Evolutionary conservation across 2,888 invertebrate genomes (phyloP).

Genomic region (Adelognathus sp.): DNA sequence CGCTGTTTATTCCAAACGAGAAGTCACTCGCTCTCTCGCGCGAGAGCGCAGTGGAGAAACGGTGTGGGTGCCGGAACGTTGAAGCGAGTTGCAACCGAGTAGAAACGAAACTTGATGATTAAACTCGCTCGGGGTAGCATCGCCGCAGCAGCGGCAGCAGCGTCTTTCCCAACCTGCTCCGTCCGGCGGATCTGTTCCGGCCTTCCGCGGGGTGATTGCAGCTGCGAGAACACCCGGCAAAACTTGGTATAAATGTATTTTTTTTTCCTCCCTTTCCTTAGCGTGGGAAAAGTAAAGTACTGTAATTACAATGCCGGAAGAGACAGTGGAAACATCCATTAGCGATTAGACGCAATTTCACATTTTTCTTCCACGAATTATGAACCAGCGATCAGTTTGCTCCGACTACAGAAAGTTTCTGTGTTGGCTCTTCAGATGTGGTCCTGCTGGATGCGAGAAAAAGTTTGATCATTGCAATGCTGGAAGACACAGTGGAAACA

Average conservation of each 20-base stretch:
- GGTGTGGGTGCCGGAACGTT: neutral
- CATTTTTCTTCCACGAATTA: no score
- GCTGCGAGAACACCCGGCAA: slow-evolving; percentile 22
- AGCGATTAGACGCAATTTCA: neutral
- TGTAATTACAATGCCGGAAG: slow-evolving; percentile 40
- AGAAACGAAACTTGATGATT: slow-evolving; percentile 49
- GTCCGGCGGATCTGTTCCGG: slow-evolving; percentile 26
- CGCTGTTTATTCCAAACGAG: neutral
- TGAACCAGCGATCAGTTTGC: neutral
- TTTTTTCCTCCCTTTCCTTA: neutral
- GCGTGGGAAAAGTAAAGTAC: neutral
- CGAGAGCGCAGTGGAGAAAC: slow-evolving; percentile 10
- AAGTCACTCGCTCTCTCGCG: neutral
- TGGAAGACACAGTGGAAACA: slow-evolving; percentile 4
- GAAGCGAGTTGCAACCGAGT: slow-evolving; percentile 17
- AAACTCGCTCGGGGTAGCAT: neutral
- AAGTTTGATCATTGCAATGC: slow-evolving; percentile 40
- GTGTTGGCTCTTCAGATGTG: no score
- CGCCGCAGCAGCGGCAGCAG: neutral
- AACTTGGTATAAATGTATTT: slow-evolving; percentile 32
- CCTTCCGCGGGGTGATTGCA: slow-evolving; percentile 42
- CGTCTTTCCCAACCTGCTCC: slow-evolving; percentile 3
- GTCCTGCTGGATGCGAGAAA: no score
- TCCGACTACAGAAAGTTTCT: no score
- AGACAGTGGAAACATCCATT: slow-evolving; percentile 8